Percentiles rank a stretch among this genome's conserved stretches.
phyloP scores from a whole-genome alignment of 2,797 vertebrate species.

The Lycodopsis pacificus region DNA sequence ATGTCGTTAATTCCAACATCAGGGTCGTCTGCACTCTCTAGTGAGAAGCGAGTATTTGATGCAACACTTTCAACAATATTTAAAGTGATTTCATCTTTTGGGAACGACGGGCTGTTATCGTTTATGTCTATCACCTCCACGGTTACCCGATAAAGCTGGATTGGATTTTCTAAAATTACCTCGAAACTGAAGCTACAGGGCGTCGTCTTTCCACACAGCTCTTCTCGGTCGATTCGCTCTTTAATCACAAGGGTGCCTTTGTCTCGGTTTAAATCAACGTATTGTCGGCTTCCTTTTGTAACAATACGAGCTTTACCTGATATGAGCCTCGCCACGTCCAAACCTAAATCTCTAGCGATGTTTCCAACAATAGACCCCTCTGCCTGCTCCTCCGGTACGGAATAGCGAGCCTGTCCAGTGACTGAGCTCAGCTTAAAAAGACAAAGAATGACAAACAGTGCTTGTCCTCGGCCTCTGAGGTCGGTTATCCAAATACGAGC shows the following conservation, averaged over 20 bases:
- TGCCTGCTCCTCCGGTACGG: conserved; percentile 78
- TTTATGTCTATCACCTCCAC: conserved; percentile 80
- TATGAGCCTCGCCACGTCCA: conserved; percentile 73
- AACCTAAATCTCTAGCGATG: conserved; percentile 76
- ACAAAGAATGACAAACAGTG: conserved; percentile 66
- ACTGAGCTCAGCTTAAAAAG: conserved; percentile 56
- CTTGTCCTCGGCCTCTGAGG: conserved; percentile 23
- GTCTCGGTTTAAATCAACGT: conserved; percentile 78
- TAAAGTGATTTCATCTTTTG: conserved; percentile 53
- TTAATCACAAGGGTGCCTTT: conserved; percentile 78
- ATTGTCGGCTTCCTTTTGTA: conserved; percentile 68
- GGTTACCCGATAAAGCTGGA: conserved; percentile 76
- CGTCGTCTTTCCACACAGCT: conserved; percentile 77
- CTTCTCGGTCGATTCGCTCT: conserved; percentile 78
- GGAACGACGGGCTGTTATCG: conserved; percentile 77
- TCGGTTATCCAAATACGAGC: conserved; percentile 8
- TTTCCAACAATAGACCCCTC: conserved; percentile 79
- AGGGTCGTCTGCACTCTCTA: conserved; percentile 61
- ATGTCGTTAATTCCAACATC: conserved; percentile 75
- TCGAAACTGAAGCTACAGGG: conserved; percentile 82
- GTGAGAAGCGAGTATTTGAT: conserved; percentile 46
- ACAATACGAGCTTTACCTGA: conserved; percentile 75
- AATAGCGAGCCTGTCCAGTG: conserved; percentile 72
- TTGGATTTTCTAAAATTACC: conserved; percentile 79
- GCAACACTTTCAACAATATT: conserved; percentile 62